phyloP scores from a whole-genome alignment of 53 echinoderm and acorn worm species.

The Temnopleurus reevesii region DNA sequence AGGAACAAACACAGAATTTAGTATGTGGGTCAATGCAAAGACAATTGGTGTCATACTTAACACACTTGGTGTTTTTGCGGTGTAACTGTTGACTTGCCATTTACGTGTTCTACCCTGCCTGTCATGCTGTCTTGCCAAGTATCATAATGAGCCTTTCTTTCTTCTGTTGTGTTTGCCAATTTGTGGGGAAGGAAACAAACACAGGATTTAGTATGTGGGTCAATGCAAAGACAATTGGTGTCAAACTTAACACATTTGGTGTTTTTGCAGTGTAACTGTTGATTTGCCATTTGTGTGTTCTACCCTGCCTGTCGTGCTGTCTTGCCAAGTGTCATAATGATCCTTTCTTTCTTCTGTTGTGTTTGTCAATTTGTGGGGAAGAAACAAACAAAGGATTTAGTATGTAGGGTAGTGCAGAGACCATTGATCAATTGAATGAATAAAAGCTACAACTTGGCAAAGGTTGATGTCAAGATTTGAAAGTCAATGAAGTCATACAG shows the following conservation, averaged over 20 bases:
- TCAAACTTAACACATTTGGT: too few species aligned
- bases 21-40: not conserved
- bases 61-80: too few species aligned
- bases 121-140: slow-evolving; percentile 5
- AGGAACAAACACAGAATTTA: not conserved
- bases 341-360: slow-evolving; percentile 53
- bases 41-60: too few species aligned
- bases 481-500: too few species aligned
- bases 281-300: too few species aligned
- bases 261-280: too few species aligned
- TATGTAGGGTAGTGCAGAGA: not conserved
- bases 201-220: not conserved
- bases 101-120: too few species aligned
- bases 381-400: not conserved
- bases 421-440: too few species aligned
- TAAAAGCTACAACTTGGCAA: too few species aligned
- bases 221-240: too few species aligned
- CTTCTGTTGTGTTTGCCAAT: slow-evolving; percentile 60
- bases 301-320: not conserved
- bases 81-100: too few species aligned
- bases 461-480: too few species aligned
- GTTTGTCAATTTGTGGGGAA: slow-evolving; percentile 43
- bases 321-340: slow-evolving; percentile 43
- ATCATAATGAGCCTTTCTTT: slow-evolving; percentile 54
- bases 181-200: not conserved